phyloP scores from a whole-genome alignment of 1,140 invertebrate genomes.

The Tetramorium parvispinum region DNA sequence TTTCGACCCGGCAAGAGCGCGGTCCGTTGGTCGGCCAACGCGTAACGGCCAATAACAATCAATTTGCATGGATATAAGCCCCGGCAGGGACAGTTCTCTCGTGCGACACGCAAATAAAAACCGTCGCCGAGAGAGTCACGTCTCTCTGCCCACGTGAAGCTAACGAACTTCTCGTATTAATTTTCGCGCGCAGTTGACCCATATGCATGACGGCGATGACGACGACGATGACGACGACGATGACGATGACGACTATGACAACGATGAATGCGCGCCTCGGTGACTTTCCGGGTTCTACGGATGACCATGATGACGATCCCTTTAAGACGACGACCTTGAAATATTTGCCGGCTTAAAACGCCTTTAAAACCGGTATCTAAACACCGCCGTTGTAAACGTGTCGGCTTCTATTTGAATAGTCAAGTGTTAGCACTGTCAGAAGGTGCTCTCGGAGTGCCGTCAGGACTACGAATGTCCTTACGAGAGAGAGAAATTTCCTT shows the following conservation, averaged over 20 bases:
- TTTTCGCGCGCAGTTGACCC: slow-evolving; percentile 60
- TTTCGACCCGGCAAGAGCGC: slow-evolving; percentile 34
- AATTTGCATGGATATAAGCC: slow-evolving; percentile 71
- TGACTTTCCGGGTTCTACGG: slow-evolving; percentile 38
- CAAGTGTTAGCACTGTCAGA: slow-evolving; percentile 59
- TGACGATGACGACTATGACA: background rate
- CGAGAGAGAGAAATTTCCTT: slow-evolving; percentile 33
- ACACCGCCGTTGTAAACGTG: slow-evolving; percentile 6
- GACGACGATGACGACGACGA: background rate
- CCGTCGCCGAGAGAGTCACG: background rate
- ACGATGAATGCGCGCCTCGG: slow-evolving; percentile 18
- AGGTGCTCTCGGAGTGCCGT: slow-evolving; percentile 40
- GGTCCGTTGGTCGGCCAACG: slow-evolving; percentile 34
- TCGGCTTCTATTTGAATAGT: slow-evolving; percentile 47
- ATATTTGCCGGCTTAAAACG: slow-evolving; percentile 69
- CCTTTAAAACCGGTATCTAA: slow-evolving; percentile 74
- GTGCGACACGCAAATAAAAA: slow-evolving; percentile 54
- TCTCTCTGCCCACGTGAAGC: slow-evolving; percentile 20
- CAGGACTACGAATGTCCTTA: slow-evolving; percentile 45
- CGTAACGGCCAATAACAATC: slow-evolving; percentile 71
- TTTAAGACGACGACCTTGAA: slow-evolving; percentile 65
- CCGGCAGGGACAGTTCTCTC: slow-evolving; percentile 26
- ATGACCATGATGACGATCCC: slow-evolving; percentile 10
- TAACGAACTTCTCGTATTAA: slow-evolving; percentile 66
- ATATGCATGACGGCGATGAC: slow-evolving; percentile 33